Evolutionary conservation across 2,797 vertebrate species (phyloP).

Genomic region (Epinephelus coioides): DNA sequence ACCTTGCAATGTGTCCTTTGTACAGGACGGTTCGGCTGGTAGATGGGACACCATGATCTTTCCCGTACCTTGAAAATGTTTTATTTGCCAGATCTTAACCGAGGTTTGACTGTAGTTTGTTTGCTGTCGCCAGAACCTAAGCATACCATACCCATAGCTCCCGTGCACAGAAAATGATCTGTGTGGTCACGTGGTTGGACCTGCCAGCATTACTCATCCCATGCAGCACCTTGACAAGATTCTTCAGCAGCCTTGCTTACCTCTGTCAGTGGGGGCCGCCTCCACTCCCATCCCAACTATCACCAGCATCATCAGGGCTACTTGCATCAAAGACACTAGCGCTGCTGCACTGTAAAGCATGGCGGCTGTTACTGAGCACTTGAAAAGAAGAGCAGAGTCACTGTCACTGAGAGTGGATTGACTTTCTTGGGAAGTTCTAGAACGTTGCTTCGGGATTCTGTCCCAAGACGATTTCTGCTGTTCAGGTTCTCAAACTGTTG

Average conservation of each 20-base stretch:
- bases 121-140: too few relatives aligned
- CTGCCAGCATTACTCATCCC: background rate
- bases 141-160: too few relatives aligned
- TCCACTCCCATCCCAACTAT: slow-evolving; percentile 27
- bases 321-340: slow-evolving; percentile 18
- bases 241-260: slow-evolving; percentile 40
- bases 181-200: too few relatives aligned
- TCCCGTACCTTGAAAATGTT: too few relatives aligned
- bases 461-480: background rate
- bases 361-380: background rate
- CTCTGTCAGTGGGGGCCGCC: slow-evolving; percentile 63
- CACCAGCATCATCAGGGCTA: slow-evolving; percentile 36
- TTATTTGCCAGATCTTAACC: too few relatives aligned
- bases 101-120: too few relatives aligned
- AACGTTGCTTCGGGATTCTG: background rate
- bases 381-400: background rate
- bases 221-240: background rate
- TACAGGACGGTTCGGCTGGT: too few relatives aligned
- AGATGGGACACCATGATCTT: too few relatives aligned
- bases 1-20: too few relatives aligned
- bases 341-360: slow-evolving; percentile 44
- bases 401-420: background rate
- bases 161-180: too few relatives aligned
- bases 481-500: background rate
- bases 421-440: background rate